Evolutionary conservation across 1,140 invertebrate genomes (phyloP), one percentile per base, ranked within the genome.

Genomic region (Cardiocondyla obscurior): DNA sequence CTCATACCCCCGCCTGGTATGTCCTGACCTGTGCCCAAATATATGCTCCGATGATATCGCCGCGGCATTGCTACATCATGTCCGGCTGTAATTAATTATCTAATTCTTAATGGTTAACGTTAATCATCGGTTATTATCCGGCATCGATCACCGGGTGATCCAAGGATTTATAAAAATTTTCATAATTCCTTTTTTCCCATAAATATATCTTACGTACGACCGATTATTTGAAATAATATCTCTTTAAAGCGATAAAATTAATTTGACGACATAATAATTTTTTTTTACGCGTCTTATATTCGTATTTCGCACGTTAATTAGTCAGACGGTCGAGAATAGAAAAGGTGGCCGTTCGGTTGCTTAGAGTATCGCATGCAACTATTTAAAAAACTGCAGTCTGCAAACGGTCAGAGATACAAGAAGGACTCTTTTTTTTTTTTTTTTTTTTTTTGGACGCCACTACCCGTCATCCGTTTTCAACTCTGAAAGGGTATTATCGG

Each of bases 11-110:
- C 84, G 83, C 82, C 49, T 67, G 83, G 85, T 89, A 89, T 87
- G 86, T 89, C 85, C 89, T 88, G 90, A 89, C 89, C 89, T 91
- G 84, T 88, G 82, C 82, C 88, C 85, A 90, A 88, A 86, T 87
- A 90, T 92, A 90, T 90, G 92, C 92, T 79, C 91, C 90, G 91
- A 93, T 93, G 90, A 91, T 93, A 92, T 92, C 92, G 92, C 89
- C 85, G 84, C 85, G 89, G 90, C 88, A 92, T 89, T 90, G 90
- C 90, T 90, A 92, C 91, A 92, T 90, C 90, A 89, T 92, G 91
- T 93, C 89, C 90, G 87, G 60, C 83, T 85, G 86, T 88, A 88
- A 88, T 88, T 88, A 88, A 88, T 88, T 88, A 88, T 85, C 86
- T 83, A 85, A 88, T 88, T 88, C 87, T 88, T 88, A 88, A 88